Evolutionary conservation across 2,888 invertebrate species (phyloP), one percentile per base, ranked within the genome.

Genomic region (Leptothorax acervorum): DNA sequence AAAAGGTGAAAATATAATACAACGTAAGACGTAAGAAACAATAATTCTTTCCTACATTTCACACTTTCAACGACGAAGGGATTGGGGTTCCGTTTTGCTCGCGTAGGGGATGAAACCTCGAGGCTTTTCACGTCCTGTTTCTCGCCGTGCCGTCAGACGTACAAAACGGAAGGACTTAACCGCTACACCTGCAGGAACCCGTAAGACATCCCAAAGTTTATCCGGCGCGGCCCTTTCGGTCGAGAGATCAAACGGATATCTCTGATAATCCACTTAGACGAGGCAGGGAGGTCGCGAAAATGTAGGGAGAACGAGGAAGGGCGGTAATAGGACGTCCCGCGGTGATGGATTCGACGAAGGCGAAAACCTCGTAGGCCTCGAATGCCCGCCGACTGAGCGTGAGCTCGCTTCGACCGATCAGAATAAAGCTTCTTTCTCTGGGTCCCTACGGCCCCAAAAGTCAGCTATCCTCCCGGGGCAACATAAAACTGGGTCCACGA

Each of bases 211-310:
- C 79, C 83, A 63, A 87, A 88, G 84, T 90, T 90, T 90, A 90
- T 89, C 88, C 88, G 86, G 62, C 84, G 53, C 60, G 78, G 79
- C 60, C 83, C 82, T 85, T 74, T 85, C 85, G 83, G 86, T 79
- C 83, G 84, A 76, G 84, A 90, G 88, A 90, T 91, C 92, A 92
- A 91, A 92, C 90, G 89, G 92, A 92, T 92, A 92, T 92, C 89
- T 87, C 87, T 86, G 91, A 89, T 92, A 92, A 92, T 92, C 92
- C 92, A 92, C 89, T 92, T 90, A 90, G 84, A 55, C 79, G 85
- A 75, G 85, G 83, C 82, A 76, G 86, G 82, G 88, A 89, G 84
- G 84, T 79, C 85, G 82, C 87, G 76, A 75, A 87, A 85, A 81
- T 78, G 78, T 55, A 55, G 57, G 74, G 84, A 53, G 62, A 84